Evolutionary conservation across 2,888 invertebrate species (phyloP).

Genomic region (Pemphredon lugubris): DNA sequence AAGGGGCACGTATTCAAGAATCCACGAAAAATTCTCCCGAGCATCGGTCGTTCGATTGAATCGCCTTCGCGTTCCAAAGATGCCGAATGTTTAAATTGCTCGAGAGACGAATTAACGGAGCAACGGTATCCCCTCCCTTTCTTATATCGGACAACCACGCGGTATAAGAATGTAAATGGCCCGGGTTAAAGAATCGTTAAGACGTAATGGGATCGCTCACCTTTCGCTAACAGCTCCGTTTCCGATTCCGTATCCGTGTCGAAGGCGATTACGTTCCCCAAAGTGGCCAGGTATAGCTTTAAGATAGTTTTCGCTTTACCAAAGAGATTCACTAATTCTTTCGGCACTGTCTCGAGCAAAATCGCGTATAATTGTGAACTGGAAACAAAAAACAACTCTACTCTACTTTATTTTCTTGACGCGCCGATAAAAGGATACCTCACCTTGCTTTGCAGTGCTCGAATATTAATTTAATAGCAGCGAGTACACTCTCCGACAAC

Average conservation of each 20-base stretch:
- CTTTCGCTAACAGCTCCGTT: slow-evolving; percentile 64
- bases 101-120: neutral
- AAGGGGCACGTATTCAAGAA: too few species aligned
- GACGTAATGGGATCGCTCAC: slow-evolving; percentile 62
- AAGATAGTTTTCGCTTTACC: slow-evolving; percentile 67
- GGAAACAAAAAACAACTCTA: slow-evolving; percentile 37
- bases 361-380: slow-evolving; percentile 67
- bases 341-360: slow-evolving; percentile 59
- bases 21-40: too few species aligned
- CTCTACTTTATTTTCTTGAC: neutral
- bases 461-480: slow-evolving; percentile 62
- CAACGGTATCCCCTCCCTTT: neutral
- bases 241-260: slow-evolving; percentile 63
- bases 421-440: neutral
- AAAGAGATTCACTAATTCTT: slow-evolving; percentile 69
- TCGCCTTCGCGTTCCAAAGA: neutral
- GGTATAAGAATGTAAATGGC: slow-evolving; percentile 28
- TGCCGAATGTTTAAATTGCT: neutral
- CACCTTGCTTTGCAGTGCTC: slow-evolving; percentile 74
- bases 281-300: slow-evolving; percentile 67
- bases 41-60: neutral
- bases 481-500: slow-evolving; percentile 64
- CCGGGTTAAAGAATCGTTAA: slow-evolving; percentile 57
- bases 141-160: neutral
- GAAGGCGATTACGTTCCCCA: slow-evolving; percentile 68